phyloP scores from a whole-genome alignment of 2,797 vertebrate genomes.

The Delichon dasypus region DNA sequence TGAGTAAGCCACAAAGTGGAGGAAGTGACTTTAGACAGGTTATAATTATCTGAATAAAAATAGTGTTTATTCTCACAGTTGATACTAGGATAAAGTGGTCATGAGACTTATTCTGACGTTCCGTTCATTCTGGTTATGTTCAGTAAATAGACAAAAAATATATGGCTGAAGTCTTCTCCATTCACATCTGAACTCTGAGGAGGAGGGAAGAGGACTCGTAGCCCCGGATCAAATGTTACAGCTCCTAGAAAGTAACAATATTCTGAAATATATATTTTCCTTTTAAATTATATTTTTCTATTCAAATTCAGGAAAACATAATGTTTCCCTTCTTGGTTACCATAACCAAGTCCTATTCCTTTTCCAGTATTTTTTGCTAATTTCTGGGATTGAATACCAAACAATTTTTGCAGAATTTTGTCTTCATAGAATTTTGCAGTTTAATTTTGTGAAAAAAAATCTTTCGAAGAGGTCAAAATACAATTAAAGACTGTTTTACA shows the following conservation, averaged over 20 bases:
- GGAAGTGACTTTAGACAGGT: neutral
- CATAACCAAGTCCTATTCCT: neutral
- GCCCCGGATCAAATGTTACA: neutral
- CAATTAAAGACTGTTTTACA: neutral
- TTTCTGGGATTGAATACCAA: neutral
- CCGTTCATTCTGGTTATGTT: neutral
- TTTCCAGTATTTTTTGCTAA: neutral
- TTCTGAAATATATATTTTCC: neutral
- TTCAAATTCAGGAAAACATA: neutral
- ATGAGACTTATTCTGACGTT: neutral
- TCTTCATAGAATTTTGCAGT: neutral
- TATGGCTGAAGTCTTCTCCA: neutral
- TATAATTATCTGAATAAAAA: neutral
- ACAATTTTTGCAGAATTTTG: neutral
- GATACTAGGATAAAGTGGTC: neutral
- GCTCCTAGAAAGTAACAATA: neutral
- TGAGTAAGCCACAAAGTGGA: neutral
- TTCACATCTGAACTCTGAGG: neutral
- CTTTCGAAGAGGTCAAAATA: neutral
- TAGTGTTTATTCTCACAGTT: neutral
- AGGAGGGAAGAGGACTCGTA: neutral
- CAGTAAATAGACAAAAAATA: neutral
- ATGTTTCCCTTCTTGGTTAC: fast-evolving
- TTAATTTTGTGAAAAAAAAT: neutral
- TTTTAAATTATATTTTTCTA: neutral